Base-by-base conservation (phyloP, 2,113 vertebrate genomes). In the Cephalopterus ornatus region DNA sequence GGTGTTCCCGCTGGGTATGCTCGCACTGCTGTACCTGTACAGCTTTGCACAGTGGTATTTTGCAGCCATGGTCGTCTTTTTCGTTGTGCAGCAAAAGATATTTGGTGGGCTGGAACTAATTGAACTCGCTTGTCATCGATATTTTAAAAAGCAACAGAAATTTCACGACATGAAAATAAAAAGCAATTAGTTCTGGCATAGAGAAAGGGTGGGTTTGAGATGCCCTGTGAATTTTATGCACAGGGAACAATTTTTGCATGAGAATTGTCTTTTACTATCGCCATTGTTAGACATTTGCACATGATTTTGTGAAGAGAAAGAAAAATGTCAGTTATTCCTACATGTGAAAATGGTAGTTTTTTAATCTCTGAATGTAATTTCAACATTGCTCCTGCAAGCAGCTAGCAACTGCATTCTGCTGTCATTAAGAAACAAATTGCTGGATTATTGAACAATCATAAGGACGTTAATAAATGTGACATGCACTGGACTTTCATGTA, bases 31-130 rank as follows among this genome's bases (percentile, higher is more conserved):
- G 65, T 99, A 98, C 97, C 92, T 98, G 27, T 99, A 97, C 97
- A 97, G 97, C 49, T 93, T 98, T 1, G 96, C 98, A 21, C 97
- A 98, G n/a, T 97, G 99, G 98, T 99, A 99, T 97, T 98, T 98
- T 53, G 88, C 98, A n/a, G 41, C 97, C 50, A 67, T 98, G 97
- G 79, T 98, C 24, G 12, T 97, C 28, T 93, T 99, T 37, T 99
- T 98, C 17, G 59, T 98, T 20, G 95, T 93, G 46, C 99, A 99
- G 96, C 99, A 99, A 42, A 98, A 98, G 97, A 12, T 99, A 21
- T 97, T 98, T 26, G 99, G 99, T 12, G 99, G 99, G 59, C 89
- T 99, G 67, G 99, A 99, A 97, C 94, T 99, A 83, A 96, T 99
- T 50, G 99, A 99, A 98, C 92, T 99, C 68, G 97, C 98, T 58